These are phyloP conservation scores for Ips nitidus DNA, from an alignment of 1,140 invertebrate species.

Conservation along the genomic window DNA sequence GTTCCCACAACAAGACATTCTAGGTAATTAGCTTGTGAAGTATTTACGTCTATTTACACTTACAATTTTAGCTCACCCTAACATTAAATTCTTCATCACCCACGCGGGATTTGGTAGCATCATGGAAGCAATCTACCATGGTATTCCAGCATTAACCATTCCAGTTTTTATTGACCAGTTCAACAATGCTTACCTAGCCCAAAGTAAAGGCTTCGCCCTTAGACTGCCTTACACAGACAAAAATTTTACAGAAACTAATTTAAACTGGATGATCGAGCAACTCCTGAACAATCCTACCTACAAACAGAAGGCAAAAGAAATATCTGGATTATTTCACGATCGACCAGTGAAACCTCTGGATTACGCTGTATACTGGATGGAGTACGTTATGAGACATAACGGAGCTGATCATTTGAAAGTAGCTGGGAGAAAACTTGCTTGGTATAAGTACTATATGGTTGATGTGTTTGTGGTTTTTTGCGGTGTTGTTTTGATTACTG, in stretches of 20 bases:
- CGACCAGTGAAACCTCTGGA: constrained; percentile 51
- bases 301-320: background rate
- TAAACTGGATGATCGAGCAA: constrained; percentile 28
- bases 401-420: constrained; percentile 53
- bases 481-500: no score
- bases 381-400: constrained; percentile 58
- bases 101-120: constrained; percentile 63
- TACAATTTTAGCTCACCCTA: constrained; percentile 49
- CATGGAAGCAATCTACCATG: constrained; percentile 69
- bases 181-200: constrained; percentile 56
- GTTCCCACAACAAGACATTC: no score
- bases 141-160: constrained; percentile 68
- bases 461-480: constrained; percentile 24
- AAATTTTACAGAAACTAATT: constrained; percentile 34
- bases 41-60: constrained; percentile 49
- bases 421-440: constrained; percentile 21
- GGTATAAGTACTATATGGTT: constrained; percentile 38
- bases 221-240: constrained; percentile 14
- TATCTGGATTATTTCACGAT: constrained; percentile 40
- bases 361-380: constrained; percentile 57
- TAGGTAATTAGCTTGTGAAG: constrained; percentile 52
- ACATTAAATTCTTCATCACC: constrained; percentile 11
- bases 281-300: constrained; percentile 40
- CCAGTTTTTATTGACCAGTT: constrained; percentile 67
- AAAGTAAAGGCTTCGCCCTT: constrained; percentile 54